Conservation (phyloP, 2,113 vertebrate genomes). For the Oreochromis niloticus region DNA sequence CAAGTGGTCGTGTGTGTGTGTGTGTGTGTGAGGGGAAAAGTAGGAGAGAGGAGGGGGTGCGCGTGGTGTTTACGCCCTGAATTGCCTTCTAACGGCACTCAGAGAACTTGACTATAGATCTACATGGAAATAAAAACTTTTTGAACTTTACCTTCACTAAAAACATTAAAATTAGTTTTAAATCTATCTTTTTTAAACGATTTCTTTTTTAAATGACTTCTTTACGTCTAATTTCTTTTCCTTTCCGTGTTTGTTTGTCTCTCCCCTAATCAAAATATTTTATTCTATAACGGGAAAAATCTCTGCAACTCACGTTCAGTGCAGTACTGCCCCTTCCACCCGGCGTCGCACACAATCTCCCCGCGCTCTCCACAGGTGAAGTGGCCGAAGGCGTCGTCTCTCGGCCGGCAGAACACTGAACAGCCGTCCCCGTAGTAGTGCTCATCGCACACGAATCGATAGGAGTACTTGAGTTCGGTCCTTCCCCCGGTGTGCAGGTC, state of each 20-base stretch:
- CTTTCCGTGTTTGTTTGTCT: background rate
- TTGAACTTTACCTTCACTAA: background rate
- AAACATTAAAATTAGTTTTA: background rate
- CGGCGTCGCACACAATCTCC: slow-evolving; percentile 90
- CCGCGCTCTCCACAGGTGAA: slow-evolving; percentile 95
- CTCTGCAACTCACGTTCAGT: slow-evolving; percentile 85
- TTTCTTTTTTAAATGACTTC: background rate
- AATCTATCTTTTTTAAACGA: background rate
- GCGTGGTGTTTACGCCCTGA: slow-evolving; percentile 59
- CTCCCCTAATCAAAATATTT: background rate
- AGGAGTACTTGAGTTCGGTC: slow-evolving; percentile 93
- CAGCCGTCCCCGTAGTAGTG: slow-evolving; percentile 96
- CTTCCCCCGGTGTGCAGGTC: slow-evolving; percentile 88
- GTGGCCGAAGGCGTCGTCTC: slow-evolving; percentile 94
- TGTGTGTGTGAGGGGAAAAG: background rate
- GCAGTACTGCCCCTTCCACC: slow-evolving; percentile 97
- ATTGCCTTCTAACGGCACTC: slow-evolving; percentile 58
- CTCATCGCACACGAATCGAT: slow-evolving; percentile 93
- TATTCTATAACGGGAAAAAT: background rate
- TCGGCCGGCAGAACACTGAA: slow-evolving; percentile 90
- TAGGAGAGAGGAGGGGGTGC: slow-evolving; percentile 28
- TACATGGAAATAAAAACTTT: background rate
- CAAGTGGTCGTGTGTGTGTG: slow-evolving; percentile 66
- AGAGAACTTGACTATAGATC: slow-evolving; percentile 2
- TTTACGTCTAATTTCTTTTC: background rate